Evolutionary conservation across 2,113 vertebrate genomes (phyloP).

Genomic region (Leptocoma aspasia): DNA sequence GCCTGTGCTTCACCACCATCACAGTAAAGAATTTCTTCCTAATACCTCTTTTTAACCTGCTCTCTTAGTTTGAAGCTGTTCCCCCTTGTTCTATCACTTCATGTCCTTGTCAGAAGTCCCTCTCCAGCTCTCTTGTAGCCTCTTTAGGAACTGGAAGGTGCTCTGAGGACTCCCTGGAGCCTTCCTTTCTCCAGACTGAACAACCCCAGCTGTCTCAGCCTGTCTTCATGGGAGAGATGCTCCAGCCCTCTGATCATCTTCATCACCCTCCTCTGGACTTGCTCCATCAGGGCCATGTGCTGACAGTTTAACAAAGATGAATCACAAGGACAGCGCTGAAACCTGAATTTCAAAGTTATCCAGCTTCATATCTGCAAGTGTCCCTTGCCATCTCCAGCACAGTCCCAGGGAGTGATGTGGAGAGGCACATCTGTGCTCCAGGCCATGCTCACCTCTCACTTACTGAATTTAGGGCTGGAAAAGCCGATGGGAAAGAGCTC

Average conservation of each 20-base stretch:
- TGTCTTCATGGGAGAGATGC: neutral
- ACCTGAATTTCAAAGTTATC: neutral
- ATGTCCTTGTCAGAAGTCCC: neutral
- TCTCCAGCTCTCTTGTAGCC: neutral
- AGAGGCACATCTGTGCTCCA: neutral
- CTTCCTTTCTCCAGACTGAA: neutral
- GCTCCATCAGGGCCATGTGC: neutral
- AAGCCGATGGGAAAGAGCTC: neutral
- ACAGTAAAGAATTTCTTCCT: neutral
- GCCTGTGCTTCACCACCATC: neutral
- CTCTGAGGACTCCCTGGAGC: neutral
- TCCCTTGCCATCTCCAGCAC: neutral
- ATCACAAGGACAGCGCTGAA: neutral
- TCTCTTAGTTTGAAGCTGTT: neutral
- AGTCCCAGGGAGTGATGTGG: neutral
- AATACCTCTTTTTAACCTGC: neutral
- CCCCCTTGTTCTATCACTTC: neutral
- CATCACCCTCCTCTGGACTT: neutral
- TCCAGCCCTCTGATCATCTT: neutral
- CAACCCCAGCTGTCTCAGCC: neutral
- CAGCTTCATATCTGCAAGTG: neutral
- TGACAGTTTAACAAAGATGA: neutral
- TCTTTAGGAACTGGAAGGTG: neutral
- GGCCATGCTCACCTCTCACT: accelerated
- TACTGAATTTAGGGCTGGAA: neutral